Evolutionary conservation across 2,113 vertebrate genomes (phyloP), one percentile per base, ranked within the genome.

Genomic region (Dipodomys merriami): DNA sequence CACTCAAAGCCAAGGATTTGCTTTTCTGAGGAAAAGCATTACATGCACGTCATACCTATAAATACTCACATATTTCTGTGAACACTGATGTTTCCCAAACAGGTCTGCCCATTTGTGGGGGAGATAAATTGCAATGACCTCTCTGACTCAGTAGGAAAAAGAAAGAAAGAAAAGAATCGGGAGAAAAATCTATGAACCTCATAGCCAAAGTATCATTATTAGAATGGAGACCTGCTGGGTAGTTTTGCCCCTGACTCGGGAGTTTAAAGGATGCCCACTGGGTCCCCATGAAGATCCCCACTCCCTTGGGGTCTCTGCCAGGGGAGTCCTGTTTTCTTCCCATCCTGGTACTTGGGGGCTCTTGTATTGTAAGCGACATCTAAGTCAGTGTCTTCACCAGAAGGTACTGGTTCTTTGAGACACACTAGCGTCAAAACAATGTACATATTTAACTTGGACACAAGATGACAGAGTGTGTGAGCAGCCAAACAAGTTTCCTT

Each of bases 351-450:
- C 35, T 86, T 78, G 2, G 19, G 4, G 5, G 15, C 7, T 68
- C 27, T 67, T 64, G 7, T 0, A 0, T 15, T 4, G 0, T n/a
- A 69, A 85, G 16, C 27, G 29, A 79, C 13, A 27, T 13, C 74
- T 65, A 80, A 81, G 23, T 7, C 23, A 49, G 27, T 9, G 19
- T 68, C 64, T 92, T 88, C 69, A 49, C 8, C 35, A 73, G 46
- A 76, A n/a, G 6, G 65, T 60, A 80, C 0, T 0, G 19, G 78
- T 91, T 92, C 83, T 82, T 27, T 57, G 35, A 93, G 78, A 82
- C 0, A 91, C 64, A 77, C 39, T 83, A 69, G 94, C 62, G 84
- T 93, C 77, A 49, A 80, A 94, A 94, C 81, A 91, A 91, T 18
- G 49, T 20, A 78, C 33, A 71, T 16, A 60, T 49, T 35, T 73